Evolutionary conservation across 2,797 vertebrate species (phyloP).

Genomic region (Columba guinea): DNA sequence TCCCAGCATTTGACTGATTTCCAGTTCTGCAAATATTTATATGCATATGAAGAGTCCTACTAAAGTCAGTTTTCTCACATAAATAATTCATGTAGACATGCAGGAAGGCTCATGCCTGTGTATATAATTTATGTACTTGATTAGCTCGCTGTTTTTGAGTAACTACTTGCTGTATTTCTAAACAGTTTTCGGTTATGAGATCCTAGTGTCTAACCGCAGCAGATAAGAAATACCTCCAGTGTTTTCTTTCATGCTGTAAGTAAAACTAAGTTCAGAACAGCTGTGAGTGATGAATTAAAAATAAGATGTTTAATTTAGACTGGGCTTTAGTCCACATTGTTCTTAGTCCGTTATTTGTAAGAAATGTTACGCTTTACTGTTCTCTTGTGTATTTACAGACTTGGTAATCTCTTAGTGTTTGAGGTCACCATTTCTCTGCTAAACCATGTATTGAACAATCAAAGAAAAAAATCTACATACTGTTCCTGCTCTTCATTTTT

Average conservation of each 20-base stretch:
- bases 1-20: not conserved
- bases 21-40: not conserved
- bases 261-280: not conserved
- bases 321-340: not conserved
- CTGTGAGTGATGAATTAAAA: not conserved
- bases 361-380: slow-evolving; percentile 5
- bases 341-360: not conserved
- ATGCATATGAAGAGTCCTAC: not conserved
- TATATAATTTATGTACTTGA: not conserved
- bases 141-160: not conserved
- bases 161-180: not conserved
- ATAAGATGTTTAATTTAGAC: slow-evolving; percentile 7
- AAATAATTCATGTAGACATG: not conserved
- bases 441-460: not conserved
- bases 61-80: not conserved
- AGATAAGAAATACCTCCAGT: not conserved
- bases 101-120: not conserved
- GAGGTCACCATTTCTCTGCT: not conserved
- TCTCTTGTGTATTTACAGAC: not conserved
- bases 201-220: not conserved
- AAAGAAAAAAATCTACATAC: not conserved
- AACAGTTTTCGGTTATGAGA: not conserved
- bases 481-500: not conserved
- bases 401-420: not conserved
- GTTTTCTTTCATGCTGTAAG: not conserved